Percentiles rank a stretch among this genome's conserved stretches.
Evolutionary conservation across 1,140 invertebrate species (phyloP).

Genomic region (Wiebesia pumilae): DNA sequence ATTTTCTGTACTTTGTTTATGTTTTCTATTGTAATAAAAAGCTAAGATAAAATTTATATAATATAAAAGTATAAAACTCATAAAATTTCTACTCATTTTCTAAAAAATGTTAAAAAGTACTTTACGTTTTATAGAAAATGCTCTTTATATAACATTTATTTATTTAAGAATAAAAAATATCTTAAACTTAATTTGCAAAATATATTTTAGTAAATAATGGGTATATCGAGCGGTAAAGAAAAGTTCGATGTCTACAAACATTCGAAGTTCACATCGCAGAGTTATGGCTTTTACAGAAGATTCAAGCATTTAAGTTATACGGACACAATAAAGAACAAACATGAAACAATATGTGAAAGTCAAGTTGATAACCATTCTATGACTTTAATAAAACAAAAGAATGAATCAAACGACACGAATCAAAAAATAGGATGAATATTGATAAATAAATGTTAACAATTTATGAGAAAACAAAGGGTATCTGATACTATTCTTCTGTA

Average conservation of each 20-base stretch:
- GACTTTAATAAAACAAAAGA: constrained; percentile 3
- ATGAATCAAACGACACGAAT: not conserved
- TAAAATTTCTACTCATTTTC: too few species aligned
- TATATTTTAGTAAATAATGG: constrained; percentile 29
- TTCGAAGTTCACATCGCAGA: constrained; percentile 10
- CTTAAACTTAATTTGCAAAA: too few species aligned
- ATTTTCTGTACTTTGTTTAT: too few species aligned
- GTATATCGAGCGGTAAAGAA: constrained; percentile 19
- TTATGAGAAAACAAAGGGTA: too few species aligned
- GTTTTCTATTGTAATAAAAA: too few species aligned
- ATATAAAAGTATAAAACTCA: too few species aligned
- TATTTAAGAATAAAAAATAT: too few species aligned
- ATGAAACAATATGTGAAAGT: not conserved
- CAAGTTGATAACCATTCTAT: not conserved
- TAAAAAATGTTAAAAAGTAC: too few species aligned
- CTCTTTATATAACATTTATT: too few species aligned
- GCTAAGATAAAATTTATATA: too few species aligned
- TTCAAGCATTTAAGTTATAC: constrained; percentile 39
- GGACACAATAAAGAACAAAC: constrained; percentile 26
- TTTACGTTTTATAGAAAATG: too few species aligned
- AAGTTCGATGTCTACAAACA: constrained; percentile 38
- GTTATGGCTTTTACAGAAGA: constrained; percentile 23
- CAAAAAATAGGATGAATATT: not conserved
- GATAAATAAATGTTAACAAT: not conserved
- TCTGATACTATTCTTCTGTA: too few species aligned